Percentiles rank a stretch among this genome's conserved stretches.
These are phyloP conservation scores for Pantala flavescens DNA, from an alignment of 1,140 invertebrate genomes.

Conservation along the genomic window DNA sequence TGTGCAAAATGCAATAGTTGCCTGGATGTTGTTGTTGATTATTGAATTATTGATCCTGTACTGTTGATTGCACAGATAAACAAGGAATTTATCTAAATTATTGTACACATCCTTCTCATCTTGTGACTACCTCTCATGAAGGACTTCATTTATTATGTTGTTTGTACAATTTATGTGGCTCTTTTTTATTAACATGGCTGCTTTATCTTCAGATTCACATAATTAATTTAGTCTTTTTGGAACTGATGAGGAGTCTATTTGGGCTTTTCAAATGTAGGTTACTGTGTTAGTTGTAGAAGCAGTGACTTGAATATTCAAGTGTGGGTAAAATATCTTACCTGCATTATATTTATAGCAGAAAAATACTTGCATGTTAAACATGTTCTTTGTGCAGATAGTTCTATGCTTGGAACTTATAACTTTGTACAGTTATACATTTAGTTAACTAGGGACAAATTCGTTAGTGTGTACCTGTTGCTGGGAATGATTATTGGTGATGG, in stretches of 20 bases:
- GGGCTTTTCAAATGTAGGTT: slow-evolving; percentile 10
- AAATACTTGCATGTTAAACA: slow-evolving; percentile 17
- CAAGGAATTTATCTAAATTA: not conserved
- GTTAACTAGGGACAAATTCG: slow-evolving; percentile 2
- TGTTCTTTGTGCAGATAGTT: slow-evolving; percentile 17
- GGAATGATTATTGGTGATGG: slow-evolving; percentile 1
- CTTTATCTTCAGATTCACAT: not conserved
- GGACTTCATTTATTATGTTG: not conserved
- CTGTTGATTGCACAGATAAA: slow-evolving; percentile 2
- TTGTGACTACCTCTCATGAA: slow-evolving; percentile 1
- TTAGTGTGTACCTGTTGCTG: slow-evolving; percentile 11
- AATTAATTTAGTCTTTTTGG: not conserved
- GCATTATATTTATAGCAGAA: slow-evolving; percentile 13
- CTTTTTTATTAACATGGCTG: not conserved
- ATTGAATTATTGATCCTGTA: slow-evolving; percentile 3
- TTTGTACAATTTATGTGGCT: not conserved
- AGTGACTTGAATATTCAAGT: slow-evolving; percentile 13
- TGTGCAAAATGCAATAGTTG: not conserved
- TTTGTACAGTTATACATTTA: slow-evolving; percentile 16
- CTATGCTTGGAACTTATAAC: slow-evolving; percentile 16
- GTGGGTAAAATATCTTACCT: slow-evolving; percentile 11
- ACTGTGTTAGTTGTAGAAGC: slow-evolving; percentile 13
- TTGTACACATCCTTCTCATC: not conserved
- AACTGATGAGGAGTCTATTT: not conserved
- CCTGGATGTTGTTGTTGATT: slow-evolving; percentile 8